Base-by-base conservation (phyloP, 2,113 vertebrate species). In the Cyrtonyx montezumae region DNA sequence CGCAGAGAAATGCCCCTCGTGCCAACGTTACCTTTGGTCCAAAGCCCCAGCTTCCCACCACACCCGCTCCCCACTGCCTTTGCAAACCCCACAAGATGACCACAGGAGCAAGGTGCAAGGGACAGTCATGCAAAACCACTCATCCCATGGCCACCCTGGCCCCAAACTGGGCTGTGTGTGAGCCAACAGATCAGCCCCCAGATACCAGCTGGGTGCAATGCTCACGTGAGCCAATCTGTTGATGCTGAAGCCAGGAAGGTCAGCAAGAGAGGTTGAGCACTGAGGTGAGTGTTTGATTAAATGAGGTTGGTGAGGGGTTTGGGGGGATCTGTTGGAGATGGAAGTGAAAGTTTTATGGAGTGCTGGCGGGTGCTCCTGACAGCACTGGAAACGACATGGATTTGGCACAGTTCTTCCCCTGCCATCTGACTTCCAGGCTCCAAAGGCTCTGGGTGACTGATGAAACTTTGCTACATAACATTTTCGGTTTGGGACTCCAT, bases 261-360 rank as follows among this genome's bases (percentile, higher is more conserved):
- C 88, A 90, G 65, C n/a, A 23, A 5, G 36, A 3, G 2, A 61
- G 94, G 84, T 11, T 87, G 77, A 85, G 70, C 25, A 4, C 46
- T 4, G 51, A 88, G 77, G 58, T 36, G 73, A 78, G 56, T 8
- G 51, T 25, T 84, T 84, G 94, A 85, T 81, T 68, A 32, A 76
- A 90, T 8, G 1, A 0, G 23, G 45, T 18, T 26, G 62, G 37
- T n/a, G 81, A 87, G n/a, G 70, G 42, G 8, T 89, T 79, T 69
- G 8, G 51, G 49, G 85, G 85, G 48, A 34, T 84, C 73, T 88
- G 43, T 8, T 30, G 42, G 45, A 46, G 81, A 74, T 84, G 81
- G 81, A 63, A 74, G 63, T 59, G 78, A 84, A 93, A 91, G 88
- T 36, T 92, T 77, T 89, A 55, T 55, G 75, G 87, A 70, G 70